phyloP scores from a whole-genome alignment of 2,797 vertebrate species.

The Sylvia borin region DNA sequence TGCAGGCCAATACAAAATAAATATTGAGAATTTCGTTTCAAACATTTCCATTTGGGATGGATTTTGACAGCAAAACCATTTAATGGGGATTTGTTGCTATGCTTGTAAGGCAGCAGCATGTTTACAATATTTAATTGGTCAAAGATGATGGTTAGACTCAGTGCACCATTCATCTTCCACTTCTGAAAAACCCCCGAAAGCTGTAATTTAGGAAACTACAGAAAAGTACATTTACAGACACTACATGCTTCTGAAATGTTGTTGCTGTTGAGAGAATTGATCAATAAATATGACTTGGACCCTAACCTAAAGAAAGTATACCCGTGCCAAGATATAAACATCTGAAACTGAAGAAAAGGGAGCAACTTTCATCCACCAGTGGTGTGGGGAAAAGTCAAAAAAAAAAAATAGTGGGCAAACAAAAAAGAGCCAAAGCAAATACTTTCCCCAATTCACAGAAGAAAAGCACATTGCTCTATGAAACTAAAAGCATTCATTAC shows the following conservation, averaged over 20 bases:
- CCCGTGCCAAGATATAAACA: neutral
- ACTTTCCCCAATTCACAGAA: neutral
- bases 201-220: neutral
- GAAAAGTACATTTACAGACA: neutral
- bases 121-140: neutral
- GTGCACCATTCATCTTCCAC: neutral
- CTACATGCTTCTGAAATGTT: neutral
- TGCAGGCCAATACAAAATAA: neutral
- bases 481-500: neutral
- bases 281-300: neutral
- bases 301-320: neutral
- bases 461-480: neutral
- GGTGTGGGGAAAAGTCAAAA: neutral
- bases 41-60: neutral
- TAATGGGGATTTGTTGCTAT: neutral
- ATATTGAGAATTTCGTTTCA: neutral
- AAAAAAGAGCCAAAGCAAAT: neutral
- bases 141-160: neutral
- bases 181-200: neutral
- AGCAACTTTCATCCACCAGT: neutral
- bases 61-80: neutral
- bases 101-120: neutral
- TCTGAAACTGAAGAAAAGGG: neutral
- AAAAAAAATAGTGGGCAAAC: accelerated
- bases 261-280: neutral